These are phyloP conservation scores for Cetoscarus ocellatus DNA, from an alignment of 2,797 vertebrate genomes.

Conservation along the genomic window DNA sequence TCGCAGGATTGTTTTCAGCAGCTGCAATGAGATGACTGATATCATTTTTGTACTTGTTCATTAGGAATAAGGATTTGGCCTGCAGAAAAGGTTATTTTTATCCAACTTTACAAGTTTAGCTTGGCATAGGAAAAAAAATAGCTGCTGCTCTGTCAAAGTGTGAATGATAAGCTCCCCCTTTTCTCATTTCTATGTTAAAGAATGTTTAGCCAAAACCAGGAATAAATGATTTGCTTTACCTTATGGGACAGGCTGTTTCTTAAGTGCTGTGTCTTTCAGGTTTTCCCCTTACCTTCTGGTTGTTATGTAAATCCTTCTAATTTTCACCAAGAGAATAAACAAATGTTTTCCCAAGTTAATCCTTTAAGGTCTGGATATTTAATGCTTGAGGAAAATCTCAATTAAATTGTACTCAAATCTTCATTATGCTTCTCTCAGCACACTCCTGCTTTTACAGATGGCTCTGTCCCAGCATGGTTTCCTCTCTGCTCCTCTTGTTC, in stretches of 20 bases:
- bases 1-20: neutral
- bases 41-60: neutral
- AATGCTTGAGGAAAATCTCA: no score
- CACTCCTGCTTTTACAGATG: conserved; percentile 35
- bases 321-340: neutral
- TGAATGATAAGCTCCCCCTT: no score
- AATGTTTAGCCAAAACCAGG: no score
- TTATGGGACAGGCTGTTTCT: no score
- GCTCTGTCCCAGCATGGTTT: conserved; percentile 10
- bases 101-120: neutral
- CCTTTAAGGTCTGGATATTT: neutral
- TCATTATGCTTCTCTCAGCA: neutral
- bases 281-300: neutral
- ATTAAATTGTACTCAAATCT: neutral
- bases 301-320: neutral
- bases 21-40: neutral
- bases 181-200: no score
- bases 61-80: neutral
- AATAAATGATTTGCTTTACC: no score
- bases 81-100: neutral
- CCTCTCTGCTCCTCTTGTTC: conserved; percentile 42
- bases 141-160: neutral
- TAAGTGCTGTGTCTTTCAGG: no score
- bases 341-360: neutral
- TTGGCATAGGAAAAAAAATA: neutral